These are phyloP conservation scores for Sebastes melanostomus DNA, from an alignment of 2,797 vertebrate species.

Conservation along the genomic window DNA sequence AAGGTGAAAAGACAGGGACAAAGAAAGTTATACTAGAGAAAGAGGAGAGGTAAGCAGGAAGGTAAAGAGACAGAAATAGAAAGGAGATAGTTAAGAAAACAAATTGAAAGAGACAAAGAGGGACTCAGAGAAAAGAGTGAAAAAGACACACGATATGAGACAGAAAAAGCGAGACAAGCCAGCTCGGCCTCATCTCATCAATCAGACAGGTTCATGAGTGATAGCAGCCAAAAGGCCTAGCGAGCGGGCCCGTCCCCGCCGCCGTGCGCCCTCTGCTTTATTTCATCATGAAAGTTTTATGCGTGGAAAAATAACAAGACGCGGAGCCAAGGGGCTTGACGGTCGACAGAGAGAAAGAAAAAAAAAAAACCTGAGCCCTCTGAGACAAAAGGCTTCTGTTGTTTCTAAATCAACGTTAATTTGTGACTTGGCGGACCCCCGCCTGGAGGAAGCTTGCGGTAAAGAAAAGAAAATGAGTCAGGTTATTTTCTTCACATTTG, in stretches of 20 bases:
- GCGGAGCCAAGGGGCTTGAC: conserved; percentile 61
- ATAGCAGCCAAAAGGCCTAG: conserved; percentile 49
- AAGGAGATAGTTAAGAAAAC: background rate
- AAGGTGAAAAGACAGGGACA: background rate
- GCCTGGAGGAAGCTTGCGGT: conserved; percentile 64
- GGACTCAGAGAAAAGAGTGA: background rate
- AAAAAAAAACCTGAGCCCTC: conserved; percentile 33
- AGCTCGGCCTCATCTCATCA: conserved; percentile 29
- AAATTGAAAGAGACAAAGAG: background rate
- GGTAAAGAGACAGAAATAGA: background rate
- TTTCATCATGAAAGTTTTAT: conserved; percentile 79
- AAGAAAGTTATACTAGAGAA: background rate
- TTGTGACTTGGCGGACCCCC: conserved; percentile 71
- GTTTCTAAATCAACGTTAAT: conserved; percentile 78
- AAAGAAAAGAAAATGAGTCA: conserved; percentile 49
- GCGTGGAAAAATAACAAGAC: conserved; percentile 74
- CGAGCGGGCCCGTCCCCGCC: conserved; percentile 33
- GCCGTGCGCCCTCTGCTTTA: conserved; percentile 59
- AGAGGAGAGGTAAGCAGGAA: background rate
- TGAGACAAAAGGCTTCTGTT: conserved; percentile 83
- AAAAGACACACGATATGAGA: background rate
- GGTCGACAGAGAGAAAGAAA: conserved; percentile 32
- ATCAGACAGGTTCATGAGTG: conserved; percentile 58
- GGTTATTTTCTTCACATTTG: conserved; percentile 62
- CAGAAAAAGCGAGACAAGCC: background rate